Percentiles rank a stretch among this genome's conserved stretches.
Evolutionary conservation across 2,888 invertebrate species (phyloP).

Genomic region (Esperia sulphurella): DNA sequence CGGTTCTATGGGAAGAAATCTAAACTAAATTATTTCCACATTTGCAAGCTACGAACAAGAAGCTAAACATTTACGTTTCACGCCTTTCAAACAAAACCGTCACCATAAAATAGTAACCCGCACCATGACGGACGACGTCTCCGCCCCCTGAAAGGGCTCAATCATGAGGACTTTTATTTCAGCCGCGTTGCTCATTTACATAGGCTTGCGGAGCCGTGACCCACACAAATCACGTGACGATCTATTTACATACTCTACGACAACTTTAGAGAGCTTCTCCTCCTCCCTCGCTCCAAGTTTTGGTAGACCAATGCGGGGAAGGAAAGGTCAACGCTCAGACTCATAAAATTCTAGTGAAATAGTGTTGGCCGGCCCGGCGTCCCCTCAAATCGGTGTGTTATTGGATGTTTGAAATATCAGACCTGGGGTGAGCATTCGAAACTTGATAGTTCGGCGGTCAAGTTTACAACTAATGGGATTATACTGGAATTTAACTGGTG

Average conservation of each 20-base stretch:
- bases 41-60: not conserved
- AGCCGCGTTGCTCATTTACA: constrained; percentile 19
- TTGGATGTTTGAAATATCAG: not conserved
- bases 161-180: constrained; percentile 16
- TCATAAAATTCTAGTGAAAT: not conserved
- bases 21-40: too few species aligned
- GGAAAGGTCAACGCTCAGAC: not conserved
- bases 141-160: constrained; percentile 5
- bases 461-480: not conserved
- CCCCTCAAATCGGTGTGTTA: not conserved
- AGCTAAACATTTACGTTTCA: constrained; percentile 4
- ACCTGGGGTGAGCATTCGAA: not conserved
- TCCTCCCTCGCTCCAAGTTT: not conserved
- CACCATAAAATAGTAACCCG: not conserved
- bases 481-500: too few species aligned
- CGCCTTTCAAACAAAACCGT: not conserved
- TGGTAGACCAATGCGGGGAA: not conserved
- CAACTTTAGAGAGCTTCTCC: not conserved
- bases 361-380: too few species aligned
- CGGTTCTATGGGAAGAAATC: too few species aligned
- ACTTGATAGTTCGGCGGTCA: not conserved
- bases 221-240: constrained; percentile 27
- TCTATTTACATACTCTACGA: constrained; percentile 20
- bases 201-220: constrained; percentile 13
- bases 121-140: not conserved